These are phyloP conservation scores for Brachypterus glaber DNA, from an alignment of 2,888 invertebrate species.

Conservation along the genomic window DNA sequence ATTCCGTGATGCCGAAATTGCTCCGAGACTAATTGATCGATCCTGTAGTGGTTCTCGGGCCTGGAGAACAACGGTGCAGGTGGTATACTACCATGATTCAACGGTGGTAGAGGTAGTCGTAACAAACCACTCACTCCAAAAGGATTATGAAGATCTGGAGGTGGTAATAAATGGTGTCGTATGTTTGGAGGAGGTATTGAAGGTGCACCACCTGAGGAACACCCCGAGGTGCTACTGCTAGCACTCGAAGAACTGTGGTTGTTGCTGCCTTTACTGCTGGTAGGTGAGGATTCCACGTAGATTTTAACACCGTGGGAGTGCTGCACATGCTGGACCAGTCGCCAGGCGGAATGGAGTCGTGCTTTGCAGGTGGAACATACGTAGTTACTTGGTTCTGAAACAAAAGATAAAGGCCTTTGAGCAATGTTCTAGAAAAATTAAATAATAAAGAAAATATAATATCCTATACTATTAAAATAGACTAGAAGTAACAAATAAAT, in stretches of 20 bases:
- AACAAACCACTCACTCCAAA: conserved; percentile 64
- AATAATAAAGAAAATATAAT: too few relatives aligned
- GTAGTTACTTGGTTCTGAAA: conserved; percentile 89
- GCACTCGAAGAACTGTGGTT: conserved; percentile 50
- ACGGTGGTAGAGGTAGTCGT: conserved; percentile 65
- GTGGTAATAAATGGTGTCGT: conserved; percentile 60
- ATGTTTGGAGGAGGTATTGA: conserved; percentile 54
- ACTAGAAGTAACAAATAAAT: too few relatives aligned
- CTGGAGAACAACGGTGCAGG: conserved; percentile 66
- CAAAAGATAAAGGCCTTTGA: too few relatives aligned
- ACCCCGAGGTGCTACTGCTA: conserved; percentile 41
- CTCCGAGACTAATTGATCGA: conserved; percentile 76
- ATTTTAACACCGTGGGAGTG: conserved; percentile 89
- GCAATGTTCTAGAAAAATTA: too few relatives aligned
- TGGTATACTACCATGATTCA: conserved; percentile 60
- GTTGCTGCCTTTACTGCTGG: conserved; percentile 28
- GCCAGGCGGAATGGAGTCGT: conserved; percentile 89
- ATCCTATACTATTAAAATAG: too few relatives aligned
- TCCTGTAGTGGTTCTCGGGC: conserved; percentile 69
- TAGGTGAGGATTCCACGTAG: conserved; percentile 60
- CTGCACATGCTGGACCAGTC: conserved; percentile 89
- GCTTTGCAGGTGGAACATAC: conserved; percentile 91
- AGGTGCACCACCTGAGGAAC: conserved; percentile 46
- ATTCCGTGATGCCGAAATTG: conserved; percentile 73
- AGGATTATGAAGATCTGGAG: conserved; percentile 65